Conservation (phyloP, 2,888 invertebrate genomes). For the Coelopa pilipes region DNA sequence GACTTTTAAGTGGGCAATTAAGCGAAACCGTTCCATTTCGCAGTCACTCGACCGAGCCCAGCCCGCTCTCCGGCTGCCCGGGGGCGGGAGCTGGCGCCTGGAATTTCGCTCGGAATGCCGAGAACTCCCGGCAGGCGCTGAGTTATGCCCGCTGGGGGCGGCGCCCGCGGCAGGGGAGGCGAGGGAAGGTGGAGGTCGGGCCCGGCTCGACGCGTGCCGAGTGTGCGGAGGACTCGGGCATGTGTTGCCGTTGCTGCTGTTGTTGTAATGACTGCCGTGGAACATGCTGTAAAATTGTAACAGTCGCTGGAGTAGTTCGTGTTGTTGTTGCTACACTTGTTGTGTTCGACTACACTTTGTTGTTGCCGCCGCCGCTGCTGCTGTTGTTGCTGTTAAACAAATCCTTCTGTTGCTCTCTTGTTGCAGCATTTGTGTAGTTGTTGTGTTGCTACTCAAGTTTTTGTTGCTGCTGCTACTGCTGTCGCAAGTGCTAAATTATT, state of each 20-base stretch:
- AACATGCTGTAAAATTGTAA: neutral
- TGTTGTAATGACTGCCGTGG: neutral
- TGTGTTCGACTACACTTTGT: neutral
- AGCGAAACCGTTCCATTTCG: slow-evolving; percentile 33
- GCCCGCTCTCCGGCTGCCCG: neutral
- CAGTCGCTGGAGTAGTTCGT: neutral
- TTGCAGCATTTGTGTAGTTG: neutral
- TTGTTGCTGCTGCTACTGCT: slow-evolving; percentile 1
- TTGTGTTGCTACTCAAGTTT: neutral
- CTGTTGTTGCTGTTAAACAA: neutral
- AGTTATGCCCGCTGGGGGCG: too few species aligned
- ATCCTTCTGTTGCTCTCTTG: neutral
- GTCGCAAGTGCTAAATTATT: slow-evolving; percentile 23
- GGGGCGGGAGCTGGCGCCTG: slow-evolving; percentile 4
- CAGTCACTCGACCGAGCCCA: neutral
- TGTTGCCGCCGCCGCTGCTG: slow-evolving; percentile 19
- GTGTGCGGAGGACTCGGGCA: too few species aligned
- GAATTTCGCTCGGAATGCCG: slow-evolving; percentile 7
- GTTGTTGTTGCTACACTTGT: neutral
- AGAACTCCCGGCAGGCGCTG: neutral
- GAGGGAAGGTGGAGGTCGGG: neutral
- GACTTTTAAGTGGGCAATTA: slow-evolving; percentile 51
- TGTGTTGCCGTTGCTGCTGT: neutral
- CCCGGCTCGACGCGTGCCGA: too few species aligned
- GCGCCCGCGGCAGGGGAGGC: neutral